Percentiles rank a stretch among this genome's conserved stretches.
phyloP scores from a whole-genome alignment of 1,140 invertebrate species.

The Diprion similis region DNA sequence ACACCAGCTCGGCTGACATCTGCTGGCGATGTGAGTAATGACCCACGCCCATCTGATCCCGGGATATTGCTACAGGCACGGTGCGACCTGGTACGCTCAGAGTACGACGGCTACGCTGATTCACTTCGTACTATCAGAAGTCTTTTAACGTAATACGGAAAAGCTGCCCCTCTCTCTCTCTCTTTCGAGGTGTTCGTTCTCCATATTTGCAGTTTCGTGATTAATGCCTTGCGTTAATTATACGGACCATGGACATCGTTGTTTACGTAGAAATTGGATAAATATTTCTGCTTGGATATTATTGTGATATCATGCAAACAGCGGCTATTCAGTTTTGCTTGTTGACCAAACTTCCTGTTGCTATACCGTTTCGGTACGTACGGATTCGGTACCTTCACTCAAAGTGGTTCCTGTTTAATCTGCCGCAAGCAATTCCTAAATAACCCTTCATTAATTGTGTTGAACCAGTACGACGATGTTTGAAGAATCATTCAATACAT shows the following conservation, averaged over 20 bases:
- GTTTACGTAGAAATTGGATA: not conserved
- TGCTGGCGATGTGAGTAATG: constrained; percentile 58
- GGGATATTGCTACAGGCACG: constrained; percentile 26
- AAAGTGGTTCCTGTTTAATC: no score
- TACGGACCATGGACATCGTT: not conserved
- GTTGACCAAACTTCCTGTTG: no score
- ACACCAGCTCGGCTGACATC: constrained; percentile 57
- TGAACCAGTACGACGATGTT: no score
- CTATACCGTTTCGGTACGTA: no score
- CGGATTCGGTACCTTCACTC: no score
- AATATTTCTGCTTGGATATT: not conserved
- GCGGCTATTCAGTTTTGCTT: no score
- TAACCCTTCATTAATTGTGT: no score
- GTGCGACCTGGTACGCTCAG: not conserved
- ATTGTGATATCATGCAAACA: no score
- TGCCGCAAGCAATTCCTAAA: no score
- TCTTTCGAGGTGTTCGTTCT: not conserved
- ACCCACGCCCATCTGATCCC: constrained; percentile 56
- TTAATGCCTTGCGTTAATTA: constrained; percentile 2
- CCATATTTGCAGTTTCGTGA: not conserved
- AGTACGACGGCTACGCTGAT: constrained; percentile 38
- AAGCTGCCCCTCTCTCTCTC: constrained; percentile 8
- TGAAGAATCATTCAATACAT: no score
- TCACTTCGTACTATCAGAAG: constrained; percentile 53
- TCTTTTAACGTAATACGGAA: constrained; percentile 31